These are phyloP conservation scores for Saimiri boliviensis DNA, from an alignment of 2,113 vertebrate species.

Conservation along the genomic window DNA sequence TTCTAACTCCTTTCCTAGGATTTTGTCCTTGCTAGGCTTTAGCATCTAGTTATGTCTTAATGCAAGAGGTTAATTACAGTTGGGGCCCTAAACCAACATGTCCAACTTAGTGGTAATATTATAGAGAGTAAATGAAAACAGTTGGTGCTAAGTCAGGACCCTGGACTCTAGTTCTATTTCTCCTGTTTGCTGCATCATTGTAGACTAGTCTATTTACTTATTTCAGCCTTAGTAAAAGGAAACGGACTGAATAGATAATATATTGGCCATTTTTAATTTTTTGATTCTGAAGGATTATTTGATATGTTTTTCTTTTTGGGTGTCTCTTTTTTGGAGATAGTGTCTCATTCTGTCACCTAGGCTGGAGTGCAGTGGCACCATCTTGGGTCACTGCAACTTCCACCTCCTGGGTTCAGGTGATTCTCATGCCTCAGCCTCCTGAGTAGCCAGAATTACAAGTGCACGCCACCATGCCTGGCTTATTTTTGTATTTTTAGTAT, in stretches of 20 bases:
- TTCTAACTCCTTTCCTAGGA: neutral
- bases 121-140: neutral
- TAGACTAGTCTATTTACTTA: neutral
- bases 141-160: neutral
- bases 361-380: neutral
- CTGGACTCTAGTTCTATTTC: neutral
- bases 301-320: neutral
- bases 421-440: neutral
- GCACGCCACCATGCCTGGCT: neutral
- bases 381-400: neutral
- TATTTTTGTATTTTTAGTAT: neutral
- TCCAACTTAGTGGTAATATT: neutral
- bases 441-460: neutral
- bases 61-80: neutral
- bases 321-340: neutral
- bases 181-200: neutral
- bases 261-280: neutral
- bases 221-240: neutral
- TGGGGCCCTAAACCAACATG: neutral
- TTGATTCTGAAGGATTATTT: constrained; percentile 21
- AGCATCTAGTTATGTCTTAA: neutral
- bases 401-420: neutral
- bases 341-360: neutral
- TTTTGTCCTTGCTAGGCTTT: neutral
- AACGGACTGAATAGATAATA: neutral